Base-by-base conservation (phyloP, 1,140 invertebrate genomes). In the Lerema accius region DNA sequence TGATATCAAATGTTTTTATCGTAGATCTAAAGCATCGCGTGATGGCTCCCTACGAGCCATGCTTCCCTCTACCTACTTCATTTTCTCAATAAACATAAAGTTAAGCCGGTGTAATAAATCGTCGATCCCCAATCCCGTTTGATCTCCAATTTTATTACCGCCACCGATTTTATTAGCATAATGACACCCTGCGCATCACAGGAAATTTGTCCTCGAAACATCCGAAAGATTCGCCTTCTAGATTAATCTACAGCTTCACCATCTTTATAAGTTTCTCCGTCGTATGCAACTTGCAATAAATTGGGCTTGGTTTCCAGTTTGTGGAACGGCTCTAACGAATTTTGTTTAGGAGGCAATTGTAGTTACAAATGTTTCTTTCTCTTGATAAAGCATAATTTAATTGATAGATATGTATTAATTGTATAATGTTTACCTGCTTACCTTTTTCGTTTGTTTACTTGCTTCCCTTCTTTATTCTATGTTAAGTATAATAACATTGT, bases 71-170 rank as follows among this genome's bases (percentile, higher is more conserved):
- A 10, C n/a, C 32, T 45, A 56, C 53, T 56, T 43, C 53, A 56
- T 45, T 17, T 56, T 56, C 10, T 56, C 39, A 56, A 56, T 56
- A 56, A 56, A 56, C 53, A 32, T 56, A 56, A 56, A 56, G 39
- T 43, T 56, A 56, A 56, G 53, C 53, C 50, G 3, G 16, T 26
- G 40, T 56, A 56, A 56, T 45, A 58, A 58, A 46, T 58, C 55
- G 14, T 43, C 55, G 55, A 58, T 46, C 55, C 55, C 40, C 16
- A 58, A 46, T 58, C 55, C 55, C 55, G 32, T 46, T 43, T 58
- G 55, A 58, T 58, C 55, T 58, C 55, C 55, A 58, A 58, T 58
- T 58, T 58, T 58, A 58, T 58, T 58, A 46, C 55, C 32, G 15
- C 55, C 42, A 58, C 42, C 42, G 55, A 58, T 46, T 58, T 46